Base-by-base conservation (phyloP, 2,797 vertebrate genomes). In the Lepus townsendii region DNA sequence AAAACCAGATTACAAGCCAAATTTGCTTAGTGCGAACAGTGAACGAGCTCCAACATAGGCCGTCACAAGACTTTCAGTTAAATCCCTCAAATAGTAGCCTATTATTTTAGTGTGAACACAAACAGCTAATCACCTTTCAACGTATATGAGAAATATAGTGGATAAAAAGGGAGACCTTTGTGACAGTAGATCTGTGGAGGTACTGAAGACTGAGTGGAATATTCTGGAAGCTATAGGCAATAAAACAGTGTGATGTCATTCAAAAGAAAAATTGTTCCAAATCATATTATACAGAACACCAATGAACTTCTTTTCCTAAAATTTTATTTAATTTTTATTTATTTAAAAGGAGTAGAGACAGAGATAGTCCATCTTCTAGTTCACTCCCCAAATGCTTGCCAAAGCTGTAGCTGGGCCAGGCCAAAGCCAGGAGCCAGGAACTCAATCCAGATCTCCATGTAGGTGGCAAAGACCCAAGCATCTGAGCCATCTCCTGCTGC, bases 211-310 rank as follows among this genome's bases (percentile, higher is more conserved):
- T 77, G 80, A 88, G 52, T 63, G 32, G 54, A 91, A 85, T 24
- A 38, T 71, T 86, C 54, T 75, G 82, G 78, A 92, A 92, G 9
- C 5, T 87, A 50, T 17, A 83, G 42, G n/a, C 4, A 82, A 88
- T 63, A 90, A 84, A 89, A 83, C 17, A 62, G 27, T 68, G 26
- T 85, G 20, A 86, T 76, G 5, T 82, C 73, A 94, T 90, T 90
- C 50, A 96, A 94, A 95, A 93, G 72, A 72, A 96, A 85, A 83
- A 50, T 32, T n/a, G 82, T 65, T 84, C 32, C 38, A 92, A 90
- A 83, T 54, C 4, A 30, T 84, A 54, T 71, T 73, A 63, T 30
- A 95, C 83, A 62, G 54, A 96, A 50, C 20, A 50, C 16, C 22
- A 69, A 92, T 1, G 30, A 84, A 69, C 68, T 75, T 90, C n/a